Evolutionary conservation across 92 coral and sea anemone species (phyloP).

Genomic region (Siderastrea radians): DNA sequence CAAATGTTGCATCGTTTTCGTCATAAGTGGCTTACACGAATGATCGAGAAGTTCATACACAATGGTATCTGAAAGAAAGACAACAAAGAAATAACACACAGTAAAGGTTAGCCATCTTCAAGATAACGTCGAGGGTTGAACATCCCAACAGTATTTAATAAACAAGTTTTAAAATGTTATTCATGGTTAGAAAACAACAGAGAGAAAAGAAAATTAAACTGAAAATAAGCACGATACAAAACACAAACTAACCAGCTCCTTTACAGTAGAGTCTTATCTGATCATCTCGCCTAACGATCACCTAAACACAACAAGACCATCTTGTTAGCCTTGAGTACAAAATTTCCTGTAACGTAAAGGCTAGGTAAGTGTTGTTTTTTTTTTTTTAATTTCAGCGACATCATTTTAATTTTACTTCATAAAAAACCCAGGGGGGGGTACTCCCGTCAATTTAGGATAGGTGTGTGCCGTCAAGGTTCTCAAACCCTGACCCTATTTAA

Average conservation of each 20-base stretch:
- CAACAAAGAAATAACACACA: not conserved
- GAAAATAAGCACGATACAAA: not conserved
- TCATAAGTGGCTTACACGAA: slow-evolving; percentile 84
- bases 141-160: too few relatives aligned
- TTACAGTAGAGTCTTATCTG: slow-evolving; percentile 91
- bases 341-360: too few relatives aligned
- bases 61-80: slow-evolving; percentile 77
- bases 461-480: too few relatives aligned
- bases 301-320: slow-evolving; percentile 55
- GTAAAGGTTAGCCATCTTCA: not conserved
- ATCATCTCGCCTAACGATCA: slow-evolving; percentile 78
- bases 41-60: slow-evolving; percentile 89
- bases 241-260: slow-evolving; percentile 87
- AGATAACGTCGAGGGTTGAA: not conserved
- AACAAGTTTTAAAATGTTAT: too few relatives aligned
- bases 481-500: too few relatives aligned
- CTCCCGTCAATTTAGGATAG: too few relatives aligned
- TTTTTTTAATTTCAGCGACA: too few relatives aligned
- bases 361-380: too few relatives aligned
- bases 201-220: not conserved
- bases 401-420: too few relatives aligned
- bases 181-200: not conserved
- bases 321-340: not conserved
- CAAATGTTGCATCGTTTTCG: slow-evolving; percentile 84
- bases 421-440: too few relatives aligned